Base-by-base conservation (phyloP, 1,140 invertebrate genomes). In the Coptotermes formosanus region DNA sequence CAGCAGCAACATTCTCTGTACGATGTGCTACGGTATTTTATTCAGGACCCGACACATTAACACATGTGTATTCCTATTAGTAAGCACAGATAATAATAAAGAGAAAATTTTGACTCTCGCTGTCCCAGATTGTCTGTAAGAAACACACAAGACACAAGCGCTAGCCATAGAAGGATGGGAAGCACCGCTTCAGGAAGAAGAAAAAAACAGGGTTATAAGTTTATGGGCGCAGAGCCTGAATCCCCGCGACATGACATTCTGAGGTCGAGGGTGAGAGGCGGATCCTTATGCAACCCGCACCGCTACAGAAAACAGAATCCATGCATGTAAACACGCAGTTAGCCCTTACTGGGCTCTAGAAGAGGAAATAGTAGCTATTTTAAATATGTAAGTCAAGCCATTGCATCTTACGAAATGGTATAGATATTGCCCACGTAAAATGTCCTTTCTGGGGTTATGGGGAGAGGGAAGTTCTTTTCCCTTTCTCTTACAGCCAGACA, bases 311-410 rank as follows among this genome's bases (percentile, higher is more conserved):
- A 75, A 52, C 48, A 32, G 83, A 84, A 52, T 14, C 21, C 6
- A 44, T 19, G 44, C n/a, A 45, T 84, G 45, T 52, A 84, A 84
- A 84, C 83, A 84, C 83, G n/a, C 83, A 25, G 43, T 45, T n/a
- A 52, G 43, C n/a, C 48, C 19, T 48, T 75, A 75, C 64, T 75
- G 64, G n/a, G 64, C n/a, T 75, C 9, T 75, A 30, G n/a, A 75
- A 52, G 44, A 84, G 83, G 83, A 84, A 84, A 84, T 84, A 59
- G 83, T 52, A 84, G 44, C 83, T 84, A 45, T 84, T 84, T 84
- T 52, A 30, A 25, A 32, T 43, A 84, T 84, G 83, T 84, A 84
- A 84, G 83, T 84, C 59, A 59, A 23, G 25, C 83, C 83, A 84
- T 52, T 84, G 48, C n/a, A 32, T 45, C 25, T 45, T 52, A 45